These are phyloP conservation scores for Sarcophaga caerulescens DNA, from an alignment of 2,888 invertebrate species.

Conservation along the genomic window DNA sequence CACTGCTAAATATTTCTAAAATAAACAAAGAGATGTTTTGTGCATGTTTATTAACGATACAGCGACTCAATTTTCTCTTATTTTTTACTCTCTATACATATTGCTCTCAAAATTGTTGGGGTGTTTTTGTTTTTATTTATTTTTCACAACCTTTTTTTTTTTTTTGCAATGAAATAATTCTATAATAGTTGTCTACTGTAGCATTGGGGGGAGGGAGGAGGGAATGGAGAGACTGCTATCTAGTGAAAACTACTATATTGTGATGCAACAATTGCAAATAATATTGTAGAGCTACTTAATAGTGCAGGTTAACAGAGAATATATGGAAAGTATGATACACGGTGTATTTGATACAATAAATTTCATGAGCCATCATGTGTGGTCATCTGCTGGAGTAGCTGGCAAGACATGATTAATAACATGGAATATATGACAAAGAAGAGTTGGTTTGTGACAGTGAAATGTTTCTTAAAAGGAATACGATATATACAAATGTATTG, in stretches of 20 bases:
- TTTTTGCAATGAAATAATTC: constrained; percentile 59
- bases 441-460: too few species aligned
- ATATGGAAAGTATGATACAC: not conserved
- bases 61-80: not conserved
- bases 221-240: not conserved
- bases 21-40: constrained; percentile 37
- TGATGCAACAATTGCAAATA: constrained; percentile 62
- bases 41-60: constrained; percentile 16
- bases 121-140: constrained; percentile 17
- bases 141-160: not conserved
- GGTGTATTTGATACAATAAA: too few species aligned
- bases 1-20: not conserved
- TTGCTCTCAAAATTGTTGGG: not conserved
- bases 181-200: constrained; percentile 39
- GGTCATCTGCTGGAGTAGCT: too few species aligned
- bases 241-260: constrained; percentile 24
- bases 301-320: constrained; percentile 18
- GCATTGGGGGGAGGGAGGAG: not conserved
- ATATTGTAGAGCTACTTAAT: not conserved
- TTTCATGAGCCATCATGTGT: too few species aligned
- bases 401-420: too few species aligned
- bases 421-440: too few species aligned
- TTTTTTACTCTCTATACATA: not conserved
- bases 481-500: too few species aligned
- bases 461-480: too few species aligned